Percentiles rank a stretch among this genome's conserved stretches.
Evolutionary conservation across 92 coral and sea anemone species (phyloP).

Genomic region (Ricordea florida): DNA sequence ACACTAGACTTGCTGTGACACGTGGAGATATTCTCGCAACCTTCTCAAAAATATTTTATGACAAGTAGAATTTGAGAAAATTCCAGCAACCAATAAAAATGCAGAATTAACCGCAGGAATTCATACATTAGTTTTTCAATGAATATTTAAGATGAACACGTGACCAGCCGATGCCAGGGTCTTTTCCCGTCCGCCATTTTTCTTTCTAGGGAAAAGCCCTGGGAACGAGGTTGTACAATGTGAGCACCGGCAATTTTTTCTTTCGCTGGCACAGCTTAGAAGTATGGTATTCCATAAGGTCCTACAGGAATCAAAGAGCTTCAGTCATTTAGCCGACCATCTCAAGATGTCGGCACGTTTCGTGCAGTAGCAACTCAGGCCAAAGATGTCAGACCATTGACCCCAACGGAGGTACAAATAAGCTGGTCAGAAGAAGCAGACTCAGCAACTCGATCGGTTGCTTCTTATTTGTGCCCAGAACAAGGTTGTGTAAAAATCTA

Average conservation of each 20-base stretch:
- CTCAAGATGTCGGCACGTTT: background rate
- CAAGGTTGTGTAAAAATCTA: slow-evolving; percentile 15
- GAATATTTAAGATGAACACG: too few species aligned
- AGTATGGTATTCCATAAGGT: slow-evolving; percentile 5
- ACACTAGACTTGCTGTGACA: too few species aligned
- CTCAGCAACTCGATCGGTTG: background rate
- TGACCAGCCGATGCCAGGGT: too few species aligned
- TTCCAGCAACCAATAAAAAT: too few species aligned
- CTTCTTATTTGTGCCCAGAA: background rate
- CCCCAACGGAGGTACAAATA: background rate
- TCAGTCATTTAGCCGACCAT: slow-evolving; percentile 12
- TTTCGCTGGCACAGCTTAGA: background rate
- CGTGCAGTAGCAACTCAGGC: background rate
- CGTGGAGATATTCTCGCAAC: too few species aligned
- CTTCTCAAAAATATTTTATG: too few species aligned
- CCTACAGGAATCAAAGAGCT: background rate
- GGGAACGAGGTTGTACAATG: too few species aligned
- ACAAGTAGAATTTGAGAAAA: too few species aligned
- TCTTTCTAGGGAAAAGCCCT: too few species aligned
- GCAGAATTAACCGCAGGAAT: too few species aligned
- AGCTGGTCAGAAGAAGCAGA: background rate
- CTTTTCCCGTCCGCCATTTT: too few species aligned
- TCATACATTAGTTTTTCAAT: too few species aligned
- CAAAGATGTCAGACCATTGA: background rate
- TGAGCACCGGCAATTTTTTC: background rate